Base-by-base conservation (phyloP, 2,113 vertebrate genomes). In the Nymphicus hollandicus region DNA sequence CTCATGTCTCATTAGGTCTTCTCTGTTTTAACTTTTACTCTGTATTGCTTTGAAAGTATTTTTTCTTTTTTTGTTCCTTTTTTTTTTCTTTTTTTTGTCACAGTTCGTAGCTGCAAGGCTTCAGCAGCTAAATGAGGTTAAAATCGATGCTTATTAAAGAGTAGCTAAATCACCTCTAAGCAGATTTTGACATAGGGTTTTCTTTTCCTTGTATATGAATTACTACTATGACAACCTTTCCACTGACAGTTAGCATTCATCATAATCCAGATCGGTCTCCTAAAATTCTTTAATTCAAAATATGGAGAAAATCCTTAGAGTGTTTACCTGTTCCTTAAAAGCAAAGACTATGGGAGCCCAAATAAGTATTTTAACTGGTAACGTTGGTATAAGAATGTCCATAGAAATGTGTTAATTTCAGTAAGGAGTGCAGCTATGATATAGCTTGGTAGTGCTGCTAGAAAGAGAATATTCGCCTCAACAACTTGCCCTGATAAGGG, bases 1-100 rank as follows among this genome's bases (percentile, higher is more conserved):
- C 96, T 97, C 88, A n/a, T 95, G 92, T 74, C 86, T 88, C 49
- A 77, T 96, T 96, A 97, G 82, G 74, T 97, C 97, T 98, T 96
- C 77, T 97, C 93, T 95, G 55, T 95, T 97, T 96, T 82, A 96
- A 74, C 94, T 64, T 96, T 93, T 90, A 74, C 66, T 98, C 84
- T 95, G 97, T 98, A 98, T 98, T 98, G 98, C 98, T 98, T 98
- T 98, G 89, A 98, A 98, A 97, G 82, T 95, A 49, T 91, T 92
- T 94, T 55, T 89, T 53, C 3, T 5, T 39, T 66, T 31, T 70
- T 28, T n/a, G 24, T n/a, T 4, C 19, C 15, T 5, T 24, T 55
- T 60, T 65, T 95, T 94, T 95, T 87, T 93, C 93, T 22, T 96
- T 94, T 95, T 89, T 96, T 96, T 94, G 93, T 97, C 96, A 96